phyloP scores from a whole-genome alignment of 2,888 invertebrate genomes.

The Kryphioiulus occultus region DNA sequence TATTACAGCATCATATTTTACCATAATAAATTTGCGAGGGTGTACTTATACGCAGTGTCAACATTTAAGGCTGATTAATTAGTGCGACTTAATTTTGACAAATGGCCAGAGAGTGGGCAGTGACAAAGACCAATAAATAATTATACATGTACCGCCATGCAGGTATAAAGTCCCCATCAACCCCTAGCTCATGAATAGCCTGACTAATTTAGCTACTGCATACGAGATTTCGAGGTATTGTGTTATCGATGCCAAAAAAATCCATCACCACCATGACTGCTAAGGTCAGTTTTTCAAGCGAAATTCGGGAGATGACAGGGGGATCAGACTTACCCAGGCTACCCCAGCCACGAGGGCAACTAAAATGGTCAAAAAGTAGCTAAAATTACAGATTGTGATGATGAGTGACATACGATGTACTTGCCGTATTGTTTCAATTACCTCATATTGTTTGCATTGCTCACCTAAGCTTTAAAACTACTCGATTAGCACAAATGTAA shows the following conservation, averaged over 20 bases:
- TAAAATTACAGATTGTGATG: too few relatives aligned
- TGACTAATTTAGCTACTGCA: slow-evolving; percentile 1
- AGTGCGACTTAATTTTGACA: slow-evolving; percentile 7
- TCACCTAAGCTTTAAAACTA: too few relatives aligned
- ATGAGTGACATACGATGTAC: background rate
- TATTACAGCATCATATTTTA: background rate
- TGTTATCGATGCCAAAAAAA: background rate
- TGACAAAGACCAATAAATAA: slow-evolving; percentile 7
- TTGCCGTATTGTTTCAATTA: too few relatives aligned
- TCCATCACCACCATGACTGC: background rate
- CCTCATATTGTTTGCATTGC: too few relatives aligned
- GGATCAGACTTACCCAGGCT: background rate
- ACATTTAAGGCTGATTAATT: background rate
- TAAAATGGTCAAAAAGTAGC: background rate
- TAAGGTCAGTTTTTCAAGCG: background rate
- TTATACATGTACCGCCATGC: background rate
- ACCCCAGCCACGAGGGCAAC: background rate
- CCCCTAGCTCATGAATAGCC: background rate
- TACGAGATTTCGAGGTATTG: background rate
- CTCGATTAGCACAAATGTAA: too few relatives aligned
- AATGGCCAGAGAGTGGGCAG: background rate
- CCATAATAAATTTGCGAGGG: background rate
- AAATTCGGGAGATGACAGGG: background rate
- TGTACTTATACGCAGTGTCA: background rate
- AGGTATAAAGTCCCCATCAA: background rate